Conservation (phyloP, 2,888 invertebrate genomes). For the Furcula furcula region DNA sequence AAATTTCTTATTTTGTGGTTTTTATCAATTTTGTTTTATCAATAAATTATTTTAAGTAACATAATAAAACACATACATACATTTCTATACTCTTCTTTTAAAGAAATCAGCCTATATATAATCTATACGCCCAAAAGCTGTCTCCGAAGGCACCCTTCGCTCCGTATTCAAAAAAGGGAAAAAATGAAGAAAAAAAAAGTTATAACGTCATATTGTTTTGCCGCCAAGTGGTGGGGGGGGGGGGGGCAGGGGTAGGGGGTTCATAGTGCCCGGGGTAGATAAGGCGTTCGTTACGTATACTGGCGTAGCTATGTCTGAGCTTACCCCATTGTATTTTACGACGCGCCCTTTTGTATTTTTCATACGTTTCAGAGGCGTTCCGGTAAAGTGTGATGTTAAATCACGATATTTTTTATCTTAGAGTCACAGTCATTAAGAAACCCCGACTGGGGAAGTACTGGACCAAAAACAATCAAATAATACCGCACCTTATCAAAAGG, state of each 20-base stretch:
- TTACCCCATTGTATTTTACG: slow-evolving; percentile 59
- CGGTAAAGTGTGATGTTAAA: slow-evolving; percentile 37
- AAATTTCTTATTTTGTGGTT: no score
- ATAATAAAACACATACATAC: no score
- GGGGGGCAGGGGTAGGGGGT: slow-evolving; percentile 46
- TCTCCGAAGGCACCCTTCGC: slow-evolving; percentile 55
- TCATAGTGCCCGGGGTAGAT: slow-evolving; percentile 74
- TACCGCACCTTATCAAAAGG: no score
- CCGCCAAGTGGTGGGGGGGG: slow-evolving; percentile 61
- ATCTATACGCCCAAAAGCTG: slow-evolving; percentile 62
- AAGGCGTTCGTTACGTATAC: slow-evolving; percentile 66
- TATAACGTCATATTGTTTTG: slow-evolving; percentile 82
- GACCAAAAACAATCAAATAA: no score
- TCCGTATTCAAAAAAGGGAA: slow-evolving; percentile 76
- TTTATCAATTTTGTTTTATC: no score
- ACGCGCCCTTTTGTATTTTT: slow-evolving; percentile 58
- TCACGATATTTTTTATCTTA: slow-evolving; percentile 19
- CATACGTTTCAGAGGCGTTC: slow-evolving; percentile 58
- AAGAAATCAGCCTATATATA: slow-evolving; percentile 52
- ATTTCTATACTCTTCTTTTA: no score
- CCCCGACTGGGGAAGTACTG: no score
- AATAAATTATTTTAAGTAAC: no score
- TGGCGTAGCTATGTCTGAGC: slow-evolving; percentile 42
- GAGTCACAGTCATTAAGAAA: no score
- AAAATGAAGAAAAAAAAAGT: slow-evolving; percentile 77